phyloP scores from a whole-genome alignment of 2,797 vertebrate species.

The Crax fasciolata region DNA sequence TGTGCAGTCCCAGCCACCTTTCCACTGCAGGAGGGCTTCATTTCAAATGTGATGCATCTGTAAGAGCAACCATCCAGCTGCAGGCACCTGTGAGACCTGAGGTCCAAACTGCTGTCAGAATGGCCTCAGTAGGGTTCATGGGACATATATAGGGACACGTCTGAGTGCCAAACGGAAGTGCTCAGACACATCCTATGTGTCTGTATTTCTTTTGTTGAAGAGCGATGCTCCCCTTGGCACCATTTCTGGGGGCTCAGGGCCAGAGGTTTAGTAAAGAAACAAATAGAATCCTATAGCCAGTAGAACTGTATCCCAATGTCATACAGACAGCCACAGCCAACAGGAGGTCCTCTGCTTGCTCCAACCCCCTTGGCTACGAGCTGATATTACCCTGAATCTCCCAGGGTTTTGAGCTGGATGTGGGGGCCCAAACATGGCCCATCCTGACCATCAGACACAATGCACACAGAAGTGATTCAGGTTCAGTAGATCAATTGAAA shows the following conservation, averaged over 20 bases:
- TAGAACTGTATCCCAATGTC: too few species aligned
- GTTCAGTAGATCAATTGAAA: neutral
- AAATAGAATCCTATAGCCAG: too few species aligned
- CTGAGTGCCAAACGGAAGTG: neutral
- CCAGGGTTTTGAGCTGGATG: neutral
- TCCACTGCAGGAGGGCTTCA: neutral
- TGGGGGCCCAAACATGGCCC: neutral
- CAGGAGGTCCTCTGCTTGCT: neutral
- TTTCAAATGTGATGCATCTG: neutral
- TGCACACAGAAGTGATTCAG: neutral
- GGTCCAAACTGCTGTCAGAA: neutral
- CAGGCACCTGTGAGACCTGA: neutral
- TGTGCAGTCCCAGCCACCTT: neutral
- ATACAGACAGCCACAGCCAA: neutral
- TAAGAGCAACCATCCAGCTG: neutral
- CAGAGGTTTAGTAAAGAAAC: neutral
- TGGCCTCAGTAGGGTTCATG: neutral
- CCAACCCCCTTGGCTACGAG: neutral
- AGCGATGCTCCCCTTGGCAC: neutral
- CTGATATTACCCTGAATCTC: neutral
- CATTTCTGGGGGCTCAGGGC: accelerated
- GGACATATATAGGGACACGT: neutral
- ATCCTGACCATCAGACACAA: neutral
- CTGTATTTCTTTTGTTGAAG: neutral
- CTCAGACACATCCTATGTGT: accelerated